These are phyloP conservation scores for Netelia fuscicornis DNA, from an alignment of 2,888 invertebrate species.

Conservation along the genomic window DNA sequence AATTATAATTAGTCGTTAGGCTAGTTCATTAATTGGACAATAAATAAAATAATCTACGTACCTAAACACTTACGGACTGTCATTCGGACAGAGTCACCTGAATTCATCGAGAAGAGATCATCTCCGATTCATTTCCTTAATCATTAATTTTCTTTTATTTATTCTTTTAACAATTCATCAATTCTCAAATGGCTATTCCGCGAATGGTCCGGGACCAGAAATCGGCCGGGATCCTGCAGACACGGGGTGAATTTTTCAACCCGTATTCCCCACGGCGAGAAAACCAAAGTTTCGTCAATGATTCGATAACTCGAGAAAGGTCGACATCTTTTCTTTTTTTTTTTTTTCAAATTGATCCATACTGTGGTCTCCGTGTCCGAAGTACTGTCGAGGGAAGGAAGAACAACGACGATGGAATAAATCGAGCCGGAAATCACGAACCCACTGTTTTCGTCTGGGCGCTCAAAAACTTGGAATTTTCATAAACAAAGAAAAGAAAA, in stretches of 20 bases:
- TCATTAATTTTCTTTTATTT: conserved; percentile 14
- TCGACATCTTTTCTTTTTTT: conserved; percentile 3
- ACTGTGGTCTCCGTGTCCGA: conserved; percentile 54
- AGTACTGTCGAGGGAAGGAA: neutral
- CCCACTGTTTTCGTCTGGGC: neutral
- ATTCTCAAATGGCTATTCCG: no score
- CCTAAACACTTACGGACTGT: conserved; percentile 66
- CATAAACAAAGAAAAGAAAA: conserved; percentile 1
- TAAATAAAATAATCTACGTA: conserved; percentile 81
- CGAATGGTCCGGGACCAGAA: no score
- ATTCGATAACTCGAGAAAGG: neutral
- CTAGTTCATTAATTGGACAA: conserved; percentile 79
- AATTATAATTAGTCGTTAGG: conserved; percentile 78
- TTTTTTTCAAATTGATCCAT: conserved; percentile 22
- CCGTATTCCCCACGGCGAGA: neutral
- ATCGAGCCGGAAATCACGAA: no score
- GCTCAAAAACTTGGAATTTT: neutral
- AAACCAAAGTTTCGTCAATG: neutral
- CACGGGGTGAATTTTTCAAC: conserved; percentile 3
- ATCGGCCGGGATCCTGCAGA: neutral
- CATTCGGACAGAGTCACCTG: conserved; percentile 65
- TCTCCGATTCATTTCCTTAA: conserved; percentile 45
- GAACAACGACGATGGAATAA: no score
- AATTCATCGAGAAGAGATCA: conserved; percentile 57
- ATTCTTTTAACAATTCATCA: neutral